Base-by-base conservation (phyloP, 2,797 vertebrate species). In the Scleropages formosus region DNA sequence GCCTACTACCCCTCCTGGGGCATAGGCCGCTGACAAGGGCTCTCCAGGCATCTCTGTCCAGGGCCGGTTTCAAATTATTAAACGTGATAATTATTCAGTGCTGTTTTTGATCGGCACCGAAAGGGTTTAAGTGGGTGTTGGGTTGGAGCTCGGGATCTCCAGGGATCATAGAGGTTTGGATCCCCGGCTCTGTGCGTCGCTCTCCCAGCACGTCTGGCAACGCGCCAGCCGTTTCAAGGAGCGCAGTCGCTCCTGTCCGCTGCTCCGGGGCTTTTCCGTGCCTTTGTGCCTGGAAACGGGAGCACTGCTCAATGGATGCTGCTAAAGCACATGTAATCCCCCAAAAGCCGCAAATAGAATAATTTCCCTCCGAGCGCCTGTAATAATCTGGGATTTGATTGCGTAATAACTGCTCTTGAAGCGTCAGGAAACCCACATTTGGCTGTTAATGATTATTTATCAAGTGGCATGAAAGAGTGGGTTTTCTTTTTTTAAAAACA, bases 291-390 rank as follows among this genome's bases (percentile, higher is more conserved):
- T 61, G 15, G 51, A 67, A 18, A 24, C 12, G n/a, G 22, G 60
- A 73, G 73, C 71, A 60, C 74, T 64, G 53, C 74, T 69, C 49
- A 76, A 58, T 68, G 62, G n/a, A 79, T 71, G 47, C 49, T 4
- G 26, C 69, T 27, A 60, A 70, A 66, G 61, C 73, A 60, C 77
- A 22, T 58, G 27, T 79, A 75, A 80, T 80, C 59, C 78, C 71
- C 62, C 56, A 72, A 51, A 68, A 71, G 74, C 61, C 65, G 58
- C 58, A 77, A 75, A 67, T 78, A 68, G 16, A 73, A 59, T 74
- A 60, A 74, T 74, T 70, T 64, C 26, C 47, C 49, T 46, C 16
- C 70, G 75, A 51, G 59, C 47, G 60, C 39, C 46, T 16, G 7
- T 65, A 59, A 64, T 70, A 63, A 56, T 69, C 53, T 46, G 26